These are phyloP conservation scores for Myodes glareolus DNA, from an alignment of 2,113 vertebrate genomes.

Conservation along the genomic window DNA sequence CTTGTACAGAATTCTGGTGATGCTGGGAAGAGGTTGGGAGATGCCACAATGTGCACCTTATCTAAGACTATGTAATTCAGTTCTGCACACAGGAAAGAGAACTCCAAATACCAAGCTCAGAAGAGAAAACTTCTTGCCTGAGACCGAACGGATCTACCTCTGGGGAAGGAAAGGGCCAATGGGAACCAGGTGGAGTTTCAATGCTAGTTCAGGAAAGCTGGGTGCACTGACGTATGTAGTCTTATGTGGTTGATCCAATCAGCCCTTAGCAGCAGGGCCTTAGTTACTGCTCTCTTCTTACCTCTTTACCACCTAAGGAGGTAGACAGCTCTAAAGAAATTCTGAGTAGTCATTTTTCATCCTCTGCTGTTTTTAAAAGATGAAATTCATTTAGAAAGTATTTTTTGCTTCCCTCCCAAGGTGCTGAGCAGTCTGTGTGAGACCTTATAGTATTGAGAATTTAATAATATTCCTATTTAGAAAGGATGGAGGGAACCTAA, in stretches of 20 bases:
- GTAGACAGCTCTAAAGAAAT: background rate
- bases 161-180: background rate
- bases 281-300: background rate
- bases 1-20: background rate
- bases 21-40: background rate
- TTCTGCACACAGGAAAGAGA: background rate
- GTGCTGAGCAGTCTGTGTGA: slow-evolving; percentile 56
- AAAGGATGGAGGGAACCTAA: background rate
- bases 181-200: background rate
- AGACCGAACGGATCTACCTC: background rate
- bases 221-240: background rate
- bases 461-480: slow-evolving; percentile 63
- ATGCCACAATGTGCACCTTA: background rate
- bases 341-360: background rate
- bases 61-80: background rate
- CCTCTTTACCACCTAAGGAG: background rate
- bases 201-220: background rate
- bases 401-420: background rate
- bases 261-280: background rate
- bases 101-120: background rate
- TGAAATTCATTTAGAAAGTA: slow-evolving; percentile 52
- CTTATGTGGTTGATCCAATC: background rate
- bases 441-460: slow-evolving; percentile 24
- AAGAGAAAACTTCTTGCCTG: background rate
- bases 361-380: slow-evolving; percentile 63